A percentile compares a stretch with the other conserved stretches of the same genome.
Evolutionary conservation across 2,888 invertebrate genomes (phyloP).

Genomic region (Craniophora ligustri): DNA sequence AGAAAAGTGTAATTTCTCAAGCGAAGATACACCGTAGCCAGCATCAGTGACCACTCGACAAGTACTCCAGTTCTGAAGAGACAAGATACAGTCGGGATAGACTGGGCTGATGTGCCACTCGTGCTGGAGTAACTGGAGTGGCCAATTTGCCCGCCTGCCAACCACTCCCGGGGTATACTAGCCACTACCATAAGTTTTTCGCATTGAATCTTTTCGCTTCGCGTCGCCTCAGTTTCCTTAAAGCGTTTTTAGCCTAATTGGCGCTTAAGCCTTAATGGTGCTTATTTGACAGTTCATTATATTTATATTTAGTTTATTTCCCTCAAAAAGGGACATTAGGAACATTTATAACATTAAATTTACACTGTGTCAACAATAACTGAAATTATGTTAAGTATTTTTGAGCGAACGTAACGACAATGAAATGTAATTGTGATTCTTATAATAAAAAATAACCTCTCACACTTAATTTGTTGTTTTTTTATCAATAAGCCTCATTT

Average conservation of each 20-base stretch:
- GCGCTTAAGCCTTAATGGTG: not conserved
- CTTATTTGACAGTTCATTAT: not conserved
- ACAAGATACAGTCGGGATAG: slow-evolving; percentile 27
- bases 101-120: slow-evolving; percentile 39
- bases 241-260: slow-evolving; percentile 1
- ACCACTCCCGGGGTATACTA: slow-evolving; percentile 13
- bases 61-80: slow-evolving; percentile 23
- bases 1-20: not conserved
- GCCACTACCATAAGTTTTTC: slow-evolving; percentile 21
- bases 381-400: not conserved
- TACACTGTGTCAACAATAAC: not conserved
- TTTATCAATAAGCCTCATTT: slow-evolving; percentile 18
- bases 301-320: no score
- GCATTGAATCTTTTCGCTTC: slow-evolving; percentile 35
- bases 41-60: slow-evolving; percentile 21
- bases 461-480: slow-evolving; percentile 3
- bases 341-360: no score
- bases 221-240: slow-evolving; percentile 9
- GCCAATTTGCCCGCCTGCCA: slow-evolving; percentile 52
- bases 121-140: slow-evolving; percentile 42
- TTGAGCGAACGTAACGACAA: not conserved
- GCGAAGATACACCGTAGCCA: slow-evolving; percentile 17
- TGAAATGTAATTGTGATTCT: not conserved
- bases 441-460: not conserved
- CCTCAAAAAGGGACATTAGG: no score